Evolutionary conservation across 2,888 invertebrate genomes (phyloP), one percentile per base, ranked within the genome.

Genomic region (Bugula neritina): DNA sequence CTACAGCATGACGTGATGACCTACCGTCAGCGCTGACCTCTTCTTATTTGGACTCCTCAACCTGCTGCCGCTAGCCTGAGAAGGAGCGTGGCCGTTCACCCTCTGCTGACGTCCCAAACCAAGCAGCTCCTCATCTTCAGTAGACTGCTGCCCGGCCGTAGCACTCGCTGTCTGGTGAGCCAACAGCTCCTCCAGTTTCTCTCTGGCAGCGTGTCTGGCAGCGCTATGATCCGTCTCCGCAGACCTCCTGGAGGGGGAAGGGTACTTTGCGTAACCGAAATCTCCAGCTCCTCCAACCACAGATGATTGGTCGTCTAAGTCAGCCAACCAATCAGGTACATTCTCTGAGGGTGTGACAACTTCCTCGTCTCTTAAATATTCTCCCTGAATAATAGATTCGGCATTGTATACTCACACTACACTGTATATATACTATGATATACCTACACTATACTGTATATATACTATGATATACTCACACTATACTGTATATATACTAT

Each of bases 31-130:
- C 2, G 63, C 21, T 29, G 63, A 63, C 3, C 63, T 21, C 27
- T 63, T 63, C 63, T 63, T 63, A 31, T 63, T 63, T 13, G 63
- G 63, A 63, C 63, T 63, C 63, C n/a, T 63, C 63, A 31, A 3
- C 31, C 31, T 63, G 5, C 29, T 17, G 3, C 31, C 63, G 31
- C 31, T 10, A 5, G 5, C 31, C 5, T 25, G 31, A 13, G 21
- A 25, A 25, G 31, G 63, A n/a, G 63, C 27, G 29, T 43, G 43
- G 17, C 43, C 43, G 43, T 43, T 43, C 5, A 10, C 5, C 43
- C 43, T 43, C 43, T 10, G 5, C 5, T 43, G 10, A 10, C 43
- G 5, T 5, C 10, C 5, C 17, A 5, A 5, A 43, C 43, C 43
- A 43, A 17, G 10, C 17, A 43, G 10, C 43, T 43, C 43, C 5